Evolutionary conservation across 2,888 invertebrate species (phyloP).

Genomic region (Steinernema hermaphroditum): DNA sequence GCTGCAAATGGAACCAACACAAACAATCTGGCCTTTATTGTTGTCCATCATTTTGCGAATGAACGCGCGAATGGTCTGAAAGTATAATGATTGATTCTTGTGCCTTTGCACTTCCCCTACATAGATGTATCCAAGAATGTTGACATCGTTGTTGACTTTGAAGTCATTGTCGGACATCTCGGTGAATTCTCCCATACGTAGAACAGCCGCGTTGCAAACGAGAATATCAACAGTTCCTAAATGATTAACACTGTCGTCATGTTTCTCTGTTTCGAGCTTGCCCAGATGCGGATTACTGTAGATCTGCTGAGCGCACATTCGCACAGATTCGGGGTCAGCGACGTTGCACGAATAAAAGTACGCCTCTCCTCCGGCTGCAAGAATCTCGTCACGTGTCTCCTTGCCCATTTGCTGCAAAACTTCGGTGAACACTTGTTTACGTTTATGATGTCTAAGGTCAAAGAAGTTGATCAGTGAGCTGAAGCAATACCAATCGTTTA

Average conservation of each 20-base stretch:
- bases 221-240: slow-evolving; percentile 40
- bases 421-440: too few species aligned
- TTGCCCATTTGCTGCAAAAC: slow-evolving; percentile 38
- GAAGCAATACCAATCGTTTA: neutral
- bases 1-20: slow-evolving; percentile 44
- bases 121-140: slow-evolving; percentile 44
- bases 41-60: slow-evolving; percentile 40
- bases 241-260: neutral
- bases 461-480: neutral
- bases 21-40: slow-evolving; percentile 41
- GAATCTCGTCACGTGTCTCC: slow-evolving; percentile 39
- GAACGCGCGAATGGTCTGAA: slow-evolving; percentile 41
- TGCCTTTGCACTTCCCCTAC: neutral
- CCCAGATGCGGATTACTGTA: slow-evolving; percentile 16
- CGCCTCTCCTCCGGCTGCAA: slow-evolving; percentile 39
- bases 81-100: neutral
- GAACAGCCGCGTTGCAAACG: slow-evolving; percentile 44
- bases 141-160: slow-evolving; percentile 40
- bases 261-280: neutral
- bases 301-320: slow-evolving; percentile 23
- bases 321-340: slow-evolving; percentile 32
- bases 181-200: slow-evolving; percentile 38
- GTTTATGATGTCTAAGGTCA: neutral
- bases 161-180: slow-evolving; percentile 40
- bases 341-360: slow-evolving; percentile 42